Base-by-base conservation (phyloP, 2,888 invertebrate genomes). In the Hydriomena furcata region DNA sequence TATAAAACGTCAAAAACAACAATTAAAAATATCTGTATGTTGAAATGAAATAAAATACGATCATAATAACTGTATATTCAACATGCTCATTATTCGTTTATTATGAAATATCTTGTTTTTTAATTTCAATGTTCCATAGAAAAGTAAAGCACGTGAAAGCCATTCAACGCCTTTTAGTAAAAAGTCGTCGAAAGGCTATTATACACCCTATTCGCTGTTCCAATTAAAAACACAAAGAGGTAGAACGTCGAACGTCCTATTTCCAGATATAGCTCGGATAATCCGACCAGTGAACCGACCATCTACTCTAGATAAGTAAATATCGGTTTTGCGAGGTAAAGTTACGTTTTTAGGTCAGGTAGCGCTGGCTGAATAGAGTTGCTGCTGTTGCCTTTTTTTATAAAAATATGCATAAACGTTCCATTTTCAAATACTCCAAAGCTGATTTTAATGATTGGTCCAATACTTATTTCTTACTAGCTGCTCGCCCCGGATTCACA, bases 221-320 rank as follows among this genome's bases (percentile, higher is more conserved):
- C 35, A 50, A 45, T 46, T 37, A 46, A 49, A 45, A 50, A 32
- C 30, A 51, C 34, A 51, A 21, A 52, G 41, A 34, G 24, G 21
- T 21, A 32, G 36, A 23, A 41, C 44, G 23, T 31, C 23, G 43
- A 40, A 2, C 41, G 54, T 13, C 30, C 53, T 46, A 49, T 24
- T 45, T 47, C 45, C 54, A 53, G 46, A 37, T 54, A 50, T 50
- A 54, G 54, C 32, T 8, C 41, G 36, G 49, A 34, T 49, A 31
- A 49, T 35, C 24, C 42, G 36, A 27, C 32, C 52, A 46, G 41
- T 41, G 45, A 45, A 8, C 32, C 31, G 36, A 13, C 37, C 24
- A 34, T 21, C 37, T 42, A 40, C 46, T 46, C 46, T 36, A 41
- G 45, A 51, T 52, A 52, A 35, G 36, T 32, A 37, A 42, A 40